phyloP scores from a whole-genome alignment of 1,140 invertebrate species.

The Caenorhabditis latens region DNA sequence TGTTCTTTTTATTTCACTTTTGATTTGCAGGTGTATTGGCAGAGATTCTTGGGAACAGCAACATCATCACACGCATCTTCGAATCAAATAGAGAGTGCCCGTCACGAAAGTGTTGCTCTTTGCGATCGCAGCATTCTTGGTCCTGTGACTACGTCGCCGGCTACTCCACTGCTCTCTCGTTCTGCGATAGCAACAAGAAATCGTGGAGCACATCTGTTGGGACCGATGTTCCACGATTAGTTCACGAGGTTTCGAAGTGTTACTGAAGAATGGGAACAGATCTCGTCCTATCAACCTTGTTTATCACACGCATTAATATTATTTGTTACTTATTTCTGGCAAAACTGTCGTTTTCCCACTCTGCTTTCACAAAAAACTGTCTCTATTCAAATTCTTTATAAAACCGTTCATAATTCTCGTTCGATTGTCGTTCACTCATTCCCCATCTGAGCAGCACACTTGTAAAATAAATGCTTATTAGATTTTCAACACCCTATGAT shows the following conservation, averaged over 20 bases:
- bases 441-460: conserved; percentile 2
- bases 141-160: conserved; percentile 7
- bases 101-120: conserved; percentile 5
- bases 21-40: conserved; percentile 3
- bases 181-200: neutral
- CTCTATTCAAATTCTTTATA: neutral
- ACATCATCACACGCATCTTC: neutral
- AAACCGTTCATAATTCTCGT: conserved; percentile 27
- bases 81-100: conserved; percentile 11
- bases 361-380: neutral
- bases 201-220: conserved; percentile 23
- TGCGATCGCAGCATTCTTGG: conserved; percentile 37
- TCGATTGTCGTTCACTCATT: conserved; percentile 6
- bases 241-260: neutral
- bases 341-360: neutral
- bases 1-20: neutral
- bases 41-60: conserved; percentile 9
- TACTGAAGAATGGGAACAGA: neutral
- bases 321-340: conserved; percentile 34
- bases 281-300: neutral
- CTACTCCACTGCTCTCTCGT: conserved; percentile 5
- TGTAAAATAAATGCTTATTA: conserved; percentile 48
- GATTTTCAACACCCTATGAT: neutral
- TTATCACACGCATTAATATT: neutral
- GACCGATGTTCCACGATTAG: conserved; percentile 31